These are phyloP conservation scores for Brachionus sp. DNA, from an alignment of 1,140 invertebrate genomes.

Conservation along the genomic window DNA sequence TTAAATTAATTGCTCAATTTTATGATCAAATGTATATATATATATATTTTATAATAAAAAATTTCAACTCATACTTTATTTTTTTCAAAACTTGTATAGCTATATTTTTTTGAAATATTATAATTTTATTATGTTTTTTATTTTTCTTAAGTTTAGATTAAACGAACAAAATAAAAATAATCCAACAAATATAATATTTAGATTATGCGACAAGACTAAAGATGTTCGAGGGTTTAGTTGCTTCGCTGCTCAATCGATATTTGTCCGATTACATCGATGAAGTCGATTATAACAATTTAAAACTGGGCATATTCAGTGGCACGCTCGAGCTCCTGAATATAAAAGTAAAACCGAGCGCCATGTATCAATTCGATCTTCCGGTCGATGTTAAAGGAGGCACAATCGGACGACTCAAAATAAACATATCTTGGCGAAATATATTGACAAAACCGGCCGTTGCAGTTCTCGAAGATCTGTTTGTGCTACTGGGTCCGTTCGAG, in stretches of 20 bases:
- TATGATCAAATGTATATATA: neutral
- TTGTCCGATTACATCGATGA: conserved; percentile 77
- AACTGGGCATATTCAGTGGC: conserved; percentile 75
- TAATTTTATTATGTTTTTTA: neutral
- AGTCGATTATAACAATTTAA: conserved; percentile 74
- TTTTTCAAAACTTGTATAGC: neutral
- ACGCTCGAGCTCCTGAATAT: conserved; percentile 39
- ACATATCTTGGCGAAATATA: conserved; percentile 44
- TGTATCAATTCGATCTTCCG: conserved; percentile 44
- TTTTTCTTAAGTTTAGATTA: conserved; percentile 5
- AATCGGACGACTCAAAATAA: conserved; percentile 40
- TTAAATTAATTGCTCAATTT: neutral
- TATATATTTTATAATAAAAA: neutral
- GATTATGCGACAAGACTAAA: neutral
- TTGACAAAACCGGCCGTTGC: conserved; percentile 17
- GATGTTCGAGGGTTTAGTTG: conserved; percentile 71
- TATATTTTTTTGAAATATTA: neutral
- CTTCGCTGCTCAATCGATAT: conserved; percentile 72
- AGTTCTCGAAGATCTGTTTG: conserved; percentile 38
- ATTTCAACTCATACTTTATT: neutral
- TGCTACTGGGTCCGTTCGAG: conserved; percentile 17
- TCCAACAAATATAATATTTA: neutral
- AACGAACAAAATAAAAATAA: neutral
- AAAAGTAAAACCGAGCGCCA: conserved; percentile 37
- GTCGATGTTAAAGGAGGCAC: conserved; percentile 37